A percentile compares a stretch with the other conserved stretches of the same genome.
Evolutionary conservation across 2,888 invertebrate genomes (phyloP).

Genomic region (Brassicogethes aeneus): DNA sequence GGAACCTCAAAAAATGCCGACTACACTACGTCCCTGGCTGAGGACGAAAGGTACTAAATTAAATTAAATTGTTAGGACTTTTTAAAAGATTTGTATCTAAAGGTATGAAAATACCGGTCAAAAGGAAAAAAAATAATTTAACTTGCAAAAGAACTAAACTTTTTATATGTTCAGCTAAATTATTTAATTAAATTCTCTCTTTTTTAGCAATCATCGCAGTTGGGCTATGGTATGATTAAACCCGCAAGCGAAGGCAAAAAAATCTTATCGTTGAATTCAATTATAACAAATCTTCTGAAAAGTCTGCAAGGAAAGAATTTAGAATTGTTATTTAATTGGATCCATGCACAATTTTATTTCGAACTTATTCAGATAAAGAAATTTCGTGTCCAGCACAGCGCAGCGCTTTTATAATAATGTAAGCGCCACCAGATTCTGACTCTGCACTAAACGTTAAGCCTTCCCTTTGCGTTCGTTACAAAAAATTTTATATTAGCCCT

Average conservation of each 20-base stretch:
- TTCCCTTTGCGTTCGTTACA: not conserved
- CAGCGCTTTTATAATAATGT: conserved; percentile 28
- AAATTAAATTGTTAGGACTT: no score
- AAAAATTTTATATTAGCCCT: not conserved
- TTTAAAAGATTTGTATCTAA: no score
- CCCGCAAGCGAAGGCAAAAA: conserved; percentile 12
- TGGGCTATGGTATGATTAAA: not conserved
- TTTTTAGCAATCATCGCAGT: not conserved
- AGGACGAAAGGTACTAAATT: no score
- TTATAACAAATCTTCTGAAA: conserved; percentile 31
- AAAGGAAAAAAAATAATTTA: no score
- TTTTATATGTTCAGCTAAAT: no score
- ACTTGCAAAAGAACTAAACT: no score
- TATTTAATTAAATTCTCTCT: no score
- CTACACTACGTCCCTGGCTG: no score
- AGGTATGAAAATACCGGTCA: no score
- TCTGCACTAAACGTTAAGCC: not conserved
- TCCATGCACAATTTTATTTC: conserved; percentile 30
- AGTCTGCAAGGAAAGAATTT: conserved; percentile 23
- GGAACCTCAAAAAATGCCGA: no score
- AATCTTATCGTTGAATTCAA: conserved; percentile 31
- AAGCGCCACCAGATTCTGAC: not conserved
- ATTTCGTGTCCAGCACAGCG: conserved; percentile 26
- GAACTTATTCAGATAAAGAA: conserved; percentile 27
- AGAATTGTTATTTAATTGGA: conserved; percentile 34